Evolutionary conservation across 2,113 vertebrate genomes (phyloP), one percentile per base, ranked within the genome.

Genomic region (Forbesichthys agassizii): DNA sequence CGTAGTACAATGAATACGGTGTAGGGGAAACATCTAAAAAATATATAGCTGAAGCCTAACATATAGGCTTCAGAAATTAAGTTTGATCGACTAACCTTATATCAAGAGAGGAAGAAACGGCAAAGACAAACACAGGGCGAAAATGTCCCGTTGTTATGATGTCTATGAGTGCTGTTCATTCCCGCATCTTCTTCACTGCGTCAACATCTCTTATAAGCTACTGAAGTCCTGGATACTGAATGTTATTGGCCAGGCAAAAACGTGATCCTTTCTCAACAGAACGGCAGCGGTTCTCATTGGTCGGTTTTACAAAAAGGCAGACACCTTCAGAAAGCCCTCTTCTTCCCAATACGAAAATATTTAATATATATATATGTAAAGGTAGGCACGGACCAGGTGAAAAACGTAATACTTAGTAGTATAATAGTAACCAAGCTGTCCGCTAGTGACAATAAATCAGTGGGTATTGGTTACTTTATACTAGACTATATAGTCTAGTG

Each of bases 161-260:
- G 12, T 0, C 63, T 6, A 64, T 64, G 73, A n/a, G 80, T 78
- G 71, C 75, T 71, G 66, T 55, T 84, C 84, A 85, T 86, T 83
- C 82, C 86, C 81, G 71, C 49, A 11, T 3, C 0, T 3, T 3
- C 0, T 3, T 3, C 48, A 0, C 36, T 0, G 69, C 4, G 0
- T n/a, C 14, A 48, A 14, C 48, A 33, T 11, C 10, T 48, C 11
- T 42, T 88, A 80, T 89, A 86, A 27, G 86, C 82, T 51, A 1
- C 0, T 59, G 33, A 0, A 33, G 61, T 42, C 49, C 1, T 46
- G 58, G 1, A 3, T 18, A 20, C 48, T 13, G 69, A 46, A 9
- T 33, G 74, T 75, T 64, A 84, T 84, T 87, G 87, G 85, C 33
- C n/a, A 5, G 14, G 3, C 1, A 0, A 1, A 16, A 75, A 78